Conservation (phyloP, 1,140 invertebrate genomes). For the Drosophila ogumai region DNA sequence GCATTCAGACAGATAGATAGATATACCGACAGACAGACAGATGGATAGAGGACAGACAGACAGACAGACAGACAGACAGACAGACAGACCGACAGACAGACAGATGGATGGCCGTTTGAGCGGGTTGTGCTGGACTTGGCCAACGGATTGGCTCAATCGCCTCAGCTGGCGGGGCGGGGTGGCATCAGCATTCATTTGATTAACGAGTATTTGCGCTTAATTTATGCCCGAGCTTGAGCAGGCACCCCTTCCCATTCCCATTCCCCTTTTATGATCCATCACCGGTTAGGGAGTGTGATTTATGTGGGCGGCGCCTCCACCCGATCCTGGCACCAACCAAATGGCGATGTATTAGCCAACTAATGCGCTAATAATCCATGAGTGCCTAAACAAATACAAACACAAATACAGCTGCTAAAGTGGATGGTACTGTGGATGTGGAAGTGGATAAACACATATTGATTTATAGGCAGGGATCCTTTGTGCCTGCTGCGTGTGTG, state of each 20-base stretch:
- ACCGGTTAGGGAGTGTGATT: constrained; percentile 63
- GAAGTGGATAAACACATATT: constrained; percentile 58
- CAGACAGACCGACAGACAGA: constrained; percentile 17
- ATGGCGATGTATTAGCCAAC: constrained; percentile 72
- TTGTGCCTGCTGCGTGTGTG: constrained; percentile 8
- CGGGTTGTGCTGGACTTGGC: neutral
- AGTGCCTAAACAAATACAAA: constrained; percentile 77
- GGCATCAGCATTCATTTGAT: constrained; percentile 75
- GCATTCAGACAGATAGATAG: constrained; percentile 22
- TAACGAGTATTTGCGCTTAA: constrained; percentile 79
- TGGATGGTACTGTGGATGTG: constrained; percentile 10
- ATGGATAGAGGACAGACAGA: constrained; percentile 5
- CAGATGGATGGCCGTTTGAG: constrained; percentile 12
- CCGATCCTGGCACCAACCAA: constrained; percentile 4
- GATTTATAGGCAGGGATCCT: constrained; percentile 64
- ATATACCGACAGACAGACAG: constrained; percentile 16
- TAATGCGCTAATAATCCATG: constrained; percentile 80
- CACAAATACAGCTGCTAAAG: constrained; percentile 46
- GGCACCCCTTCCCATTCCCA: constrained; percentile 20
- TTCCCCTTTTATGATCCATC: constrained; percentile 70
- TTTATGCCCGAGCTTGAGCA: constrained; percentile 68
- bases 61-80: constrained; percentile 10
- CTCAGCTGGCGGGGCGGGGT: constrained; percentile 1
- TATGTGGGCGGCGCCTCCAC: constrained; percentile 45
- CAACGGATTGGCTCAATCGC: constrained; percentile 5